phyloP scores from a whole-genome alignment of 2,797 vertebrate genomes.

The Menidia menidia region DNA sequence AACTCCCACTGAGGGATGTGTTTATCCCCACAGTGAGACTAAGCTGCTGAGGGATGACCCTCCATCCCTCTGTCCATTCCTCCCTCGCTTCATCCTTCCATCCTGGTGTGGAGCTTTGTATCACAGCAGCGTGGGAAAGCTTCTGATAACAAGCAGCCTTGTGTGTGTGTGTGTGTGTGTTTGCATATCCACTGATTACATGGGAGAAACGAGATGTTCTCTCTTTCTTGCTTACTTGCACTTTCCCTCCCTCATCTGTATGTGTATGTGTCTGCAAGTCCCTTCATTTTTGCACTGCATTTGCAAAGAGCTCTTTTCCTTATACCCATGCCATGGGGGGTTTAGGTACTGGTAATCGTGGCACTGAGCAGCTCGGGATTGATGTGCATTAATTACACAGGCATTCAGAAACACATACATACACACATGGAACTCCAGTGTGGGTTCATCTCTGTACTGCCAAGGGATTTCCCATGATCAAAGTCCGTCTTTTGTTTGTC shows the following conservation, averaged over 20 bases:
- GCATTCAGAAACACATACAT: constrained; percentile 17
- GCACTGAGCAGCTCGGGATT: constrained; percentile 47
- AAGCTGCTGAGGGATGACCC: constrained; percentile 76
- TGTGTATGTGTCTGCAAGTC: constrained; percentile 41
- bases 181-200: constrained; percentile 77
- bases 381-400: constrained; percentile 56
- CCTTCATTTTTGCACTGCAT: constrained; percentile 55
- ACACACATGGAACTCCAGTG: constrained; percentile 43
- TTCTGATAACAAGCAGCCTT: constrained; percentile 80
- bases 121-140: constrained; percentile 80
- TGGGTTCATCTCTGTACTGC: constrained; percentile 67
- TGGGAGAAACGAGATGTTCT: constrained; percentile 74
- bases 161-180: constrained; percentile 76
- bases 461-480: constrained; percentile 79
- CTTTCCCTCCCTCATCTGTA: constrained; percentile 38
- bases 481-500: constrained; percentile 79
- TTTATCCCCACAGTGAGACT: constrained; percentile 76
- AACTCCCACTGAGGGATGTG: constrained; percentile 70
- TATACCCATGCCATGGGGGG: constrained; percentile 38
- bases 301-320: constrained; percentile 46
- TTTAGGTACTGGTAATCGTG: constrained; percentile 57
- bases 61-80: constrained; percentile 75
- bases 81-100: constrained; percentile 72
- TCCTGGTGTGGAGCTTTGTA: constrained; percentile 79
- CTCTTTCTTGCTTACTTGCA: constrained; percentile 57